Evolutionary conservation across 2,113 vertebrate species (phyloP), one percentile per base, ranked within the genome.

Genomic region (Barnardius zonarius): DNA sequence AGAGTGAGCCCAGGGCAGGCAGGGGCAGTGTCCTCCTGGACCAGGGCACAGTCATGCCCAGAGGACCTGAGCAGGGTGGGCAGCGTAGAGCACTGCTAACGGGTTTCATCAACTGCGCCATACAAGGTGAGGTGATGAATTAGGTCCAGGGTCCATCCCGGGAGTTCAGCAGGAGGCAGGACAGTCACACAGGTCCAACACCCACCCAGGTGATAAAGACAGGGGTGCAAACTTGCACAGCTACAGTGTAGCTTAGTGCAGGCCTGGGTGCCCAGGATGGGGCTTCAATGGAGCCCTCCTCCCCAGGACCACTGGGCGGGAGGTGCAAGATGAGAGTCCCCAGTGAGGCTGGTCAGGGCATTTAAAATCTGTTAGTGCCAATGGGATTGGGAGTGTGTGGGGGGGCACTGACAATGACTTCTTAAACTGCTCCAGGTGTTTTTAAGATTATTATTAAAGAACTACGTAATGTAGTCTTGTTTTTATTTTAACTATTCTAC

Each of bases 11-110:
- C 55, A 31, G 63, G 33, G 19, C 19, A 43, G n/a, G 35, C 44
- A 49, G 35, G 13, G 30, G 25, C 41, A 41, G 33, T 27, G 37
- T 23, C 41, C 43, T 87, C 25, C 33, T 61, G 0, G 2, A 7
- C 5, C 0, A 0, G 48, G 54, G 9, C 20, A 14, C 27, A 8
- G 59, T 23, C 11, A 11, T 55, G 59, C 48, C 37, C 49, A 13
- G 43, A 9, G 68, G 43, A 59, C 13, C 41, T 13, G 28, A 63
- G 63, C 59, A 66, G 41, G 10, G 22, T 54, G 33, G 31, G 79
- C 43, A 61, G 54, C 0, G 0, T 9, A 10, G 3, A 11, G 33
- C 7, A 7, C 46, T 9, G 13, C 35, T 57, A 10, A 75, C 7
- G 16, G 49, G 61, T 33, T 92, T 55, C 28, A 41, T 46, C 63